A percentile compares a stretch with the other conserved stretches of the same genome.
phyloP scores from a whole-genome alignment of 1,140 invertebrate species.

The Caenorhabditis tropicalis region DNA sequence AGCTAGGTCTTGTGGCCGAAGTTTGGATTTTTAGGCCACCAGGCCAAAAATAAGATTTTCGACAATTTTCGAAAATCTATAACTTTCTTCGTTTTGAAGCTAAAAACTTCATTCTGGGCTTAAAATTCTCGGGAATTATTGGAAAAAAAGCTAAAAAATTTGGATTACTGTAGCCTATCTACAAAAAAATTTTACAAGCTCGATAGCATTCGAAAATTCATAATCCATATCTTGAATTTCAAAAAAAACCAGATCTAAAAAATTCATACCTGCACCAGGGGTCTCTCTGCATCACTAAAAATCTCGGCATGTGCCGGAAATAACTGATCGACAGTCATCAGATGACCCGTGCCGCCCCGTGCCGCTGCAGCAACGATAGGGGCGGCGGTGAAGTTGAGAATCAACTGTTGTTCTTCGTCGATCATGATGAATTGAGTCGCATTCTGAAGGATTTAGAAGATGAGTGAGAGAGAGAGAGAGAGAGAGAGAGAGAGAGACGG shows the following conservation, averaged over 20 bases:
- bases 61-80: too few relatives aligned
- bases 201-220: too few relatives aligned
- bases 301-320: constrained; percentile 29
- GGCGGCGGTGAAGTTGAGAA: constrained; percentile 14
- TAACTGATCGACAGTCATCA: constrained; percentile 22
- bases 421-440: constrained; percentile 5
- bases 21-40: too few relatives aligned
- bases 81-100: too few relatives aligned
- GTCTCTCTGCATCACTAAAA: constrained; percentile 2
- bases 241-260: neutral
- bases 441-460: neutral
- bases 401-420: constrained; percentile 10
- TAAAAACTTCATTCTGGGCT: too few relatives aligned
- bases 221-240: too few relatives aligned
- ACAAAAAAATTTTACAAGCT: too few relatives aligned
- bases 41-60: too few relatives aligned
- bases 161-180: too few relatives aligned
- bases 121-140: neutral
- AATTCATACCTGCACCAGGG: neutral
- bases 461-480: neutral
- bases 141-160: neutral
- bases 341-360: neutral
- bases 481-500: neutral
- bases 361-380: neutral
- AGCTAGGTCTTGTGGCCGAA: too few relatives aligned